Evolutionary conservation across 2,888 invertebrate genomes (phyloP).

Genomic region (Habrosyne pyritoides): DNA sequence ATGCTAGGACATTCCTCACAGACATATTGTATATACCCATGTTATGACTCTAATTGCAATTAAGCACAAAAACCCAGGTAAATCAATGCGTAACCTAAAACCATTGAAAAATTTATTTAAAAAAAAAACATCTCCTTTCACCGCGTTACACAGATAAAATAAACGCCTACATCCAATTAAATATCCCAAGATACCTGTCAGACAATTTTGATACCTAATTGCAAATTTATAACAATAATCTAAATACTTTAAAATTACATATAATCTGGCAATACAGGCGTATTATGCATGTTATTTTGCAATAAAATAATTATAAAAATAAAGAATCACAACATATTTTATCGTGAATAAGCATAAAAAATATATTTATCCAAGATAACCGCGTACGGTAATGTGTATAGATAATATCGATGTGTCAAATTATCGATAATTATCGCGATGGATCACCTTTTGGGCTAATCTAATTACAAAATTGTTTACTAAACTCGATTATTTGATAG

Average conservation of each 20-base stretch:
- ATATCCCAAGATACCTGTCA: neutral
- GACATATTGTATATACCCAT: too few species aligned
- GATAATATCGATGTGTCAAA: constrained; percentile 28
- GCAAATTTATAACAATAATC: constrained; percentile 24
- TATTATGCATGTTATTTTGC: constrained; percentile 43
- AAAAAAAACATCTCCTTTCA: too few species aligned
- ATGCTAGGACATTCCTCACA: too few species aligned
- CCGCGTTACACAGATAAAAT: too few species aligned
- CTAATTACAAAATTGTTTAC: constrained; percentile 40
- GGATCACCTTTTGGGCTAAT: constrained; percentile 46
- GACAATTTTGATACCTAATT: neutral
- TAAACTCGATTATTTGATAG: constrained; percentile 1
- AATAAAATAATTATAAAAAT: constrained; percentile 17
- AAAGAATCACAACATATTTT: constrained; percentile 11
- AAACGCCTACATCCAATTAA: too few species aligned
- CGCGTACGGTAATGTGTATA: constrained; percentile 21
- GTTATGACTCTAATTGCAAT: too few species aligned
- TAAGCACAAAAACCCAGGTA: too few species aligned
- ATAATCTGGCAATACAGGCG: constrained; percentile 46
- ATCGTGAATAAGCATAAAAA: constrained; percentile 28
- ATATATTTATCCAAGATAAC: constrained; percentile 14
- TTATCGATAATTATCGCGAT: constrained; percentile 31
- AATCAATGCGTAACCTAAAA: too few species aligned
- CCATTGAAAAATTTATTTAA: too few species aligned
- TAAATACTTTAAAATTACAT: constrained; percentile 36